phyloP scores from a whole-genome alignment of 2,888 invertebrate genomes.

The Coremacera marginata region DNA sequence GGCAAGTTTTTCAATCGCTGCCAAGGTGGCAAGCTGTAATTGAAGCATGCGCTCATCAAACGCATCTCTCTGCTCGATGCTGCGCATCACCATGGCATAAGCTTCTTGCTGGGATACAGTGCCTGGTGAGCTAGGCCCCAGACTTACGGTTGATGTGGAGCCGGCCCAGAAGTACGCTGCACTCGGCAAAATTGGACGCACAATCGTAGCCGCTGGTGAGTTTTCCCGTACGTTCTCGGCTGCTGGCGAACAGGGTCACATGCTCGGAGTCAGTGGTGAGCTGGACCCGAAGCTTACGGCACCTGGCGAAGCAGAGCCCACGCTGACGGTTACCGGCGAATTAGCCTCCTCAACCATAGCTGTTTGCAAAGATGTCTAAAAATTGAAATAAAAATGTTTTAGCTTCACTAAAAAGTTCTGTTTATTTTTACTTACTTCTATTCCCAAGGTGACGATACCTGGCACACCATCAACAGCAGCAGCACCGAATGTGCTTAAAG shows the following conservation, averaged over 20 bases:
- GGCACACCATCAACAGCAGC: no score
- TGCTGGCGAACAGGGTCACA: neutral
- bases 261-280: no score
- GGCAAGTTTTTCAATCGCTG: neutral
- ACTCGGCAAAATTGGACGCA: neutral
- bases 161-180: neutral
- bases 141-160: neutral
- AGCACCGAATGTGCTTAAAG: neutral
- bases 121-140: neutral
- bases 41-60: neutral
- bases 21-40: neutral
- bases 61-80: neutral
- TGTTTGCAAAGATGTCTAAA: no score
- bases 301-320: neutral
- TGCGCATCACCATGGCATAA: neutral
- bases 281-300: neutral
- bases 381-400: no score
- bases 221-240: neutral
- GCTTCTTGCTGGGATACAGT: neutral
- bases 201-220: no score
- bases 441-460: no score
- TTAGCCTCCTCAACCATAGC: no score
- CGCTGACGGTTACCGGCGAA: neutral
- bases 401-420: no score
- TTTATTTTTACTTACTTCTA: no score